Evolutionary conservation across 2,888 invertebrate species (phyloP).

Genomic region (Dynastes hyllus): DNA sequence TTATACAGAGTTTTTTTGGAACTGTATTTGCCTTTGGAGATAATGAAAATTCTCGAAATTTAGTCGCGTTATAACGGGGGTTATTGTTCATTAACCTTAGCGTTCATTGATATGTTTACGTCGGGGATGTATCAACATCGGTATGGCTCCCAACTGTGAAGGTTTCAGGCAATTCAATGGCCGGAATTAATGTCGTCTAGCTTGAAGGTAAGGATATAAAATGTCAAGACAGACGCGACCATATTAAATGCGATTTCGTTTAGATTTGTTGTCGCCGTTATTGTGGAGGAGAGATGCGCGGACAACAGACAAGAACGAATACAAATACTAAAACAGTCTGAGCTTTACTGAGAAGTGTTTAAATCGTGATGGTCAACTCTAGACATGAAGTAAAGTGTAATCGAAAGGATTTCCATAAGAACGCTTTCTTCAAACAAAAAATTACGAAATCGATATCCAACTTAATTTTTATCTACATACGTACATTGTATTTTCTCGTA

Average conservation of each 20-base stretch:
- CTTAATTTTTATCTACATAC: background rate
- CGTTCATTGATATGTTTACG: constrained; percentile 18
- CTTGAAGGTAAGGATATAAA: constrained; percentile 25
- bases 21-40: background rate
- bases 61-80: background rate
- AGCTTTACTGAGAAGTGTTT: background rate
- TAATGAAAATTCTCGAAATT: background rate
- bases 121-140: background rate
- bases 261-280: constrained; percentile 10
- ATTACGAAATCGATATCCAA: background rate
- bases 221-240: constrained; percentile 21
- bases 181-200: constrained; percentile 31
- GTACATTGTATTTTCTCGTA: background rate
- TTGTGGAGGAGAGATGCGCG: background rate
- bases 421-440: too few species aligned
- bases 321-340: background rate
- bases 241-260: constrained; percentile 11
- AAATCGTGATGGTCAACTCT: background rate
- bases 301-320: background rate
- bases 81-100: constrained; percentile 13
- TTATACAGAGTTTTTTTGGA: background rate
- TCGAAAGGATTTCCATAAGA: too few species aligned
- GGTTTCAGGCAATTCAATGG: constrained; percentile 21
- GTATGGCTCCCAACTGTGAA: background rate
- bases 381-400: background rate